These are phyloP conservation scores for Cyprinodon tularosa DNA, from an alignment of 2,113 vertebrate species.

Conservation along the genomic window DNA sequence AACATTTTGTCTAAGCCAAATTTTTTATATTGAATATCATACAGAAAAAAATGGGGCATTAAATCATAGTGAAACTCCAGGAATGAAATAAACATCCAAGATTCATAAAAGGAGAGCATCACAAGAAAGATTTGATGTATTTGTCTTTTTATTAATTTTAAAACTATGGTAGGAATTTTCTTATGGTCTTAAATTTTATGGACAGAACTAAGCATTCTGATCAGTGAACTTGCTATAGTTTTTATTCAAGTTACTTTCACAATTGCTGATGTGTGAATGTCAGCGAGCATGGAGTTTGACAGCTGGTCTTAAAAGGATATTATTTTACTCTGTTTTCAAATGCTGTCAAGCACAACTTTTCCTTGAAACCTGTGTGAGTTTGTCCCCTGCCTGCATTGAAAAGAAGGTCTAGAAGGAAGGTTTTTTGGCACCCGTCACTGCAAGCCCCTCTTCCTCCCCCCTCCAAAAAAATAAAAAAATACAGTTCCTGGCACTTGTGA, in stretches of 20 bases:
- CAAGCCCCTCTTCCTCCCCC: background rate
- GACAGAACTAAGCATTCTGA: slow-evolving; percentile 30
- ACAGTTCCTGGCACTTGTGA: background rate
- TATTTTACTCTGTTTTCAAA: slow-evolving; percentile 3
- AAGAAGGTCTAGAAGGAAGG: background rate
- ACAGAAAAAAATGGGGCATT: background rate
- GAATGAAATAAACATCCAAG: slow-evolving; percentile 38
- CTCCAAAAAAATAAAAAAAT: background rate
- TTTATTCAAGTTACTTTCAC: slow-evolving; percentile 11
- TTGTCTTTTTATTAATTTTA: slow-evolving; percentile 23
- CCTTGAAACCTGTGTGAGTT: background rate
- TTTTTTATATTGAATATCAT: slow-evolving; percentile 25
- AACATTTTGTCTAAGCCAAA: background rate
- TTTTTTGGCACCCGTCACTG: background rate
- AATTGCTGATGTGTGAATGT: slow-evolving; percentile 26
- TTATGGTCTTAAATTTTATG: slow-evolving; percentile 14
- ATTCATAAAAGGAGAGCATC: slow-evolving; percentile 12
- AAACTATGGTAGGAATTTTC: slow-evolving; percentile 36
- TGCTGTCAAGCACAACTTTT: background rate
- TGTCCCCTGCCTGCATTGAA: background rate
- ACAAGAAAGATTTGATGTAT: slow-evolving; percentile 4
- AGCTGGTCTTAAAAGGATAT: slow-evolving; percentile 18
- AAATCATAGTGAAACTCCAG: slow-evolving; percentile 22
- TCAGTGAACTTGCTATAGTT: slow-evolving; percentile 33
- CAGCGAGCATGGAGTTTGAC: slow-evolving; percentile 25